Percentiles rank a stretch among this genome's conserved stretches.
phyloP scores from a whole-genome alignment of 2,113 vertebrate genomes.

The Ceuthmochares aereus region DNA sequence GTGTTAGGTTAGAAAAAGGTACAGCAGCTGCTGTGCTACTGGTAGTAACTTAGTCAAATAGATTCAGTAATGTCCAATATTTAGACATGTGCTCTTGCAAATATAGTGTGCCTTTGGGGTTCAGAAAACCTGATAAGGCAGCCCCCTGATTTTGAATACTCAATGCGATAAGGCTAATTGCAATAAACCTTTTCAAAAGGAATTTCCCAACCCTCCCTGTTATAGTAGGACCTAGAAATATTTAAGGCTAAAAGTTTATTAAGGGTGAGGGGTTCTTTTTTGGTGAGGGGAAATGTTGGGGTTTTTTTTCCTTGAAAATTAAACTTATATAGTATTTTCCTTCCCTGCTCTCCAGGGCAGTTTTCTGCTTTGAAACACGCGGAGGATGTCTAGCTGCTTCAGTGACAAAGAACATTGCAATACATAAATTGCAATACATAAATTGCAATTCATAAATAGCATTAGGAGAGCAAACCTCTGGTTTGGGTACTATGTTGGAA shows the following conservation, averaged over 20 bases:
- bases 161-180: background rate
- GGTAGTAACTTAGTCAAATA: conserved; percentile 68
- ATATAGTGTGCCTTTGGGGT: conserved; percentile 19
- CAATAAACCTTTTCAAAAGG: conserved; percentile 2
- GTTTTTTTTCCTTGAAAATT: background rate
- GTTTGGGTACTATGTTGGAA: background rate
- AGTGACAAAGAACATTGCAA: background rate
- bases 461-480: background rate
- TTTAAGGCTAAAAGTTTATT: background rate
- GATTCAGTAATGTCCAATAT: conserved; percentile 59
- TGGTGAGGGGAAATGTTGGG: fast-evolving
- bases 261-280: background rate
- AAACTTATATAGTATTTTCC: background rate
- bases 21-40: conserved; percentile 54
- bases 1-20: background rate
- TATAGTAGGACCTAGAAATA: background rate
- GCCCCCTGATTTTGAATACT: background rate
- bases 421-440: too few relatives aligned
- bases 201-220: background rate
- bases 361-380: conserved; percentile 8
- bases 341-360: background rate
- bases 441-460: background rate
- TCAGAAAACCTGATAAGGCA: conserved; percentile 21
- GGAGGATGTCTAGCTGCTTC: background rate
- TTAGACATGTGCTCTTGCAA: conserved; percentile 58